phyloP scores from a whole-genome alignment of 1,140 invertebrate species.

The Physella acuta region DNA sequence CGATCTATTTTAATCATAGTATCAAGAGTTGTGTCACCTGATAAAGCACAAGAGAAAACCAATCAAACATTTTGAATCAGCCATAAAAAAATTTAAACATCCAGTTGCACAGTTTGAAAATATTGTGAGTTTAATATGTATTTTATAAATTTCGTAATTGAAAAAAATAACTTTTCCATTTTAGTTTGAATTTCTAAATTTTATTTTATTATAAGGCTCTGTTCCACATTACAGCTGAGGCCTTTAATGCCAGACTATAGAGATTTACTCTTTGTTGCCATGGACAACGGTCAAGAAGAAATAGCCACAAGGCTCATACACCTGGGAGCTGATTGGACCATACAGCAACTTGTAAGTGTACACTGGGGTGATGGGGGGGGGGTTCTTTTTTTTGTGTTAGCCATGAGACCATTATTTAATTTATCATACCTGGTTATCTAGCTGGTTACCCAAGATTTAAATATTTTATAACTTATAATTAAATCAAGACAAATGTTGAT shows the following conservation, averaged over 20 bases:
- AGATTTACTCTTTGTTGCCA: conserved; percentile 43
- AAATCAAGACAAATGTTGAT: no score
- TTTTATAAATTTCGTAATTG: neutral
- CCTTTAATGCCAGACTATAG: conserved; percentile 39
- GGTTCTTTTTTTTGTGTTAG: no score
- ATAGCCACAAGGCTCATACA: conserved; percentile 38
- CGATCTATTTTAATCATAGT: conserved; percentile 30
- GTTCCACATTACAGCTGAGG: conserved; percentile 26
- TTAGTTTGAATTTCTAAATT: neutral
- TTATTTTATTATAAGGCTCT: neutral
- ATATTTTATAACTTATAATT: no score
- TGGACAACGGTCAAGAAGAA: conserved; percentile 41
- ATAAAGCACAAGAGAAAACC: conserved; percentile 40
- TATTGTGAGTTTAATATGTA: conserved; percentile 33
- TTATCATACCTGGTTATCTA: no score
- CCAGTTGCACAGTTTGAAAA: conserved; percentile 37
- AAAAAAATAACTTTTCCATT: neutral
- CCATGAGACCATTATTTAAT: no score
- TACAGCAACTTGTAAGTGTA: conserved; percentile 28
- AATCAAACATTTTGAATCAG: conserved; percentile 34
- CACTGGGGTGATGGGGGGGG: no score
- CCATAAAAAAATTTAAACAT: conserved; percentile 31
- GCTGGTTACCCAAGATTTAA: no score
- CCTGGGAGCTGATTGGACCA: conserved; percentile 36
- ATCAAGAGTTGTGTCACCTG: conserved; percentile 43